phyloP scores from a whole-genome alignment of 64 coral and sea anemone species.

The Pocillopora damicornis region DNA sequence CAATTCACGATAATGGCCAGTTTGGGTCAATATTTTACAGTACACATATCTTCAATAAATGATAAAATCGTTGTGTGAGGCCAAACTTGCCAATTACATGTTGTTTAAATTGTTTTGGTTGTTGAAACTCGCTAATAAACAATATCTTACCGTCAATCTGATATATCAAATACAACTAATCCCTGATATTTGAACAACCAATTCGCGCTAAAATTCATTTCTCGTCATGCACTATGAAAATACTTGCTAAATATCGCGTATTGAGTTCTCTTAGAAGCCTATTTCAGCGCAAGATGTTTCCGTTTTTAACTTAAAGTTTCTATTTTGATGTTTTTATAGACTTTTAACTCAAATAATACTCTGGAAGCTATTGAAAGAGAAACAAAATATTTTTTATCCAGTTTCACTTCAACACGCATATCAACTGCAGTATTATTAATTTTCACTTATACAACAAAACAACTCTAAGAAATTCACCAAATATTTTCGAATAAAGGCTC shows the following conservation, averaged over 20 bases:
- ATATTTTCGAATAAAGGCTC: background rate
- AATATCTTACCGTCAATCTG: conserved; percentile 11
- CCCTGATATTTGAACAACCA: conserved; percentile 9
- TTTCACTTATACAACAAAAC: background rate
- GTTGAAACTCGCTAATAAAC: conserved; percentile 38
- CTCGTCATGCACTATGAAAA: conserved; percentile 18
- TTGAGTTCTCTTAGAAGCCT: too few species aligned
- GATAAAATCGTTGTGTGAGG: conserved; percentile 1
- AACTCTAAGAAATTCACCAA: background rate
- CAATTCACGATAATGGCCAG: background rate
- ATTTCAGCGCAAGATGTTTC: too few species aligned
- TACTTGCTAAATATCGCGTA: background rate
- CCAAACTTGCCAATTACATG: conserved; percentile 30
- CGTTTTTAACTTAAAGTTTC: background rate
- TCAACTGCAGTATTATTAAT: background rate
- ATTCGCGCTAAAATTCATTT: background rate
- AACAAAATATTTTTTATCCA: background rate
- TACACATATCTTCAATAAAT: background rate
- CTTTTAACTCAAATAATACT: background rate
- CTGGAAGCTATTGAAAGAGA: background rate
- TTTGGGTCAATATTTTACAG: background rate
- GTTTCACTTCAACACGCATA: background rate
- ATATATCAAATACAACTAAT: conserved; percentile 17
- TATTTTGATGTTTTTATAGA: background rate
- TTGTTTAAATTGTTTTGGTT: conserved; percentile 27